phyloP scores from a whole-genome alignment of 1,140 invertebrate genomes.

The Gonioctena quinquepunctata region DNA sequence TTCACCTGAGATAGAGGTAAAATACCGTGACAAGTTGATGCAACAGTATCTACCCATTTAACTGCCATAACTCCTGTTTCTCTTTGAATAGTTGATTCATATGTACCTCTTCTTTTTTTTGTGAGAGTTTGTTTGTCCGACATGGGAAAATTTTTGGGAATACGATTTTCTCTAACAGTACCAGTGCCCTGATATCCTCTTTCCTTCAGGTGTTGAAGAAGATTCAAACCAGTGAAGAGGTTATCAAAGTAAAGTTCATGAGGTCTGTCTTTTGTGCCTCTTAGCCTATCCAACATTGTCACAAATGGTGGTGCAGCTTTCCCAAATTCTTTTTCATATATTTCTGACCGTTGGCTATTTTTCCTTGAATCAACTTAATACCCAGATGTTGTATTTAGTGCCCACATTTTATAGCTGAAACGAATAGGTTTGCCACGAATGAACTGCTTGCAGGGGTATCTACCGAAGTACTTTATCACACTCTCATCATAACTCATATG shows the following conservation, averaged over 20 bases:
- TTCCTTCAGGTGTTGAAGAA: slow-evolving; percentile 28
- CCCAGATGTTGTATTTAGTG: slow-evolving; percentile 22
- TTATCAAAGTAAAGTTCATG: slow-evolving; percentile 40
- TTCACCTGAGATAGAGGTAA: slow-evolving; percentile 42
- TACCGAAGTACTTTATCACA: slow-evolving; percentile 41
- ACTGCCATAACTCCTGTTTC: slow-evolving; percentile 9
- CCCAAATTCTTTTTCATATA: too few relatives aligned
- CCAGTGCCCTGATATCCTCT: slow-evolving; percentile 31
- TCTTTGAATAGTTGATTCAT: slow-evolving; percentile 7
- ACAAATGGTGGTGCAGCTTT: too few relatives aligned
- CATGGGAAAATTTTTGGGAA: slow-evolving; percentile 30
- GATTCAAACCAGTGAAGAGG: slow-evolving; percentile 34
- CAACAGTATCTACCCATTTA: slow-evolving; percentile 36
- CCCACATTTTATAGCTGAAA: slow-evolving; percentile 35
- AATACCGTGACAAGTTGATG: slow-evolving; percentile 38
- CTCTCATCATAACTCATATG: slow-evolving; percentile 36
- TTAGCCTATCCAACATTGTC: too few relatives aligned
- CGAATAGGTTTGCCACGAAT: slow-evolving; percentile 37
- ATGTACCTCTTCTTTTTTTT: slow-evolving; percentile 22
- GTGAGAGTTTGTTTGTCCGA: slow-evolving; percentile 23
- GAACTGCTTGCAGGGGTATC: slow-evolving; percentile 42
- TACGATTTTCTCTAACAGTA: slow-evolving; percentile 38
- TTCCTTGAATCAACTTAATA: too few relatives aligned
- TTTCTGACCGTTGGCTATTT: too few relatives aligned
- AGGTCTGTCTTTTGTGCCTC: slow-evolving; percentile 34